Conservation (phyloP, 2,113 vertebrate genomes). For the Neotoma lepida region DNA sequence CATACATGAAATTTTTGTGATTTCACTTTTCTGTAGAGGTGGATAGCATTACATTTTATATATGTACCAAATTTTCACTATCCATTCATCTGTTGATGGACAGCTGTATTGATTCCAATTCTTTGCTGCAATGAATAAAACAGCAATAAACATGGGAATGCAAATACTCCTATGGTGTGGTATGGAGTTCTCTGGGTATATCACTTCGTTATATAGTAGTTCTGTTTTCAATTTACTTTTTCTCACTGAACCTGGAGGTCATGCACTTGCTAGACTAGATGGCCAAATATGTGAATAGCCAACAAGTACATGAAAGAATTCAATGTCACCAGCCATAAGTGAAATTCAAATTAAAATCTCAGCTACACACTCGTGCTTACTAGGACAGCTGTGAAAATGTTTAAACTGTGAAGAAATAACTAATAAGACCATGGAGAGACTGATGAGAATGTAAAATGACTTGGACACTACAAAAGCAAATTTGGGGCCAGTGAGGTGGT, state of each 20-base stretch:
- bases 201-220: neutral
- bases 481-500: neutral
- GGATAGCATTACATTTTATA: neutral
- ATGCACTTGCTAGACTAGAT: neutral
- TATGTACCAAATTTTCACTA: neutral
- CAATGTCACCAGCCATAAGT: neutral
- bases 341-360: slow-evolving; percentile 12
- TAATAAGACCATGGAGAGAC: neutral
- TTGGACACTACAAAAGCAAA: neutral
- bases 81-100: neutral
- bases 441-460: neutral
- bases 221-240: neutral
- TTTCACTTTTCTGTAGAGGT: neutral
- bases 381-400: neutral
- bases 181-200: neutral
- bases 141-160: neutral
- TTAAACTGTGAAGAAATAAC: neutral
- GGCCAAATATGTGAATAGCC: neutral
- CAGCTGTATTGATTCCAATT: neutral
- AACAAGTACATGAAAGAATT: neutral
- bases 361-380: neutral
- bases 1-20: no score
- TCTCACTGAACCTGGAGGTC: neutral
- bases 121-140: neutral
- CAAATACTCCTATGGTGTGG: neutral